phyloP scores from a whole-genome alignment of 2,113 vertebrate species.

The Grammomys dolichurus region DNA sequence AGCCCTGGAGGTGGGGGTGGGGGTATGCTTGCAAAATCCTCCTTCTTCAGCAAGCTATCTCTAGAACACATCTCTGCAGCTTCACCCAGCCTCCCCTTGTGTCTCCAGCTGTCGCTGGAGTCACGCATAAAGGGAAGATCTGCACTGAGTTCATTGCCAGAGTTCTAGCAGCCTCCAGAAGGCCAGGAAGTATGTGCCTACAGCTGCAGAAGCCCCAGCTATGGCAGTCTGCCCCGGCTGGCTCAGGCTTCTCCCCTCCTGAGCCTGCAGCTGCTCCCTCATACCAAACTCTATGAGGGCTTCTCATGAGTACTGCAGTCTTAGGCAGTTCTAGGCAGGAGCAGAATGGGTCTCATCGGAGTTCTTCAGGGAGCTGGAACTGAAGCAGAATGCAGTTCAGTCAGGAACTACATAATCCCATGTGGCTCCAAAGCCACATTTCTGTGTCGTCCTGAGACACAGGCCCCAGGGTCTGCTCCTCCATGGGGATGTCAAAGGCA shows the following conservation, averaged over 20 bases:
- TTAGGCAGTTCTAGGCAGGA: not conserved
- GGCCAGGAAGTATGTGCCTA: not conserved
- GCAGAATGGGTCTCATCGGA: not conserved
- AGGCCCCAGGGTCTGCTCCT: not conserved
- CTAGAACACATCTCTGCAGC: not conserved
- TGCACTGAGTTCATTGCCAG: not conserved
- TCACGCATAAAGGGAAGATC: not conserved
- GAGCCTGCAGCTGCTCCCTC: not conserved
- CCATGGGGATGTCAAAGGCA: conserved; percentile 48
- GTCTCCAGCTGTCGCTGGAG: not conserved
- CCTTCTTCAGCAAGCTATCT: not conserved
- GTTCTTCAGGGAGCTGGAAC: not conserved
- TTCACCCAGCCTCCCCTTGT: not conserved
- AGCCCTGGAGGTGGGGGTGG: rapidly evolving
- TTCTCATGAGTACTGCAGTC: not conserved
- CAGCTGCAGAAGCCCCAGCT: not conserved
- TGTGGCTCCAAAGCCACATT: not conserved
- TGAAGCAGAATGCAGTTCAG: not conserved
- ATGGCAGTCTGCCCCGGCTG: not conserved
- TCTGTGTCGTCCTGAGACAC: not conserved
- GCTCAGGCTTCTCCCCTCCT: not conserved
- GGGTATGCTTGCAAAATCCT: rapidly evolving
- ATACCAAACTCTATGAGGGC: not conserved
- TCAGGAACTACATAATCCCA: not conserved
- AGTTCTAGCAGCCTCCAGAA: not conserved